phyloP scores from a whole-genome alignment of 2,888 invertebrate species.

The Masnerella sp. region DNA sequence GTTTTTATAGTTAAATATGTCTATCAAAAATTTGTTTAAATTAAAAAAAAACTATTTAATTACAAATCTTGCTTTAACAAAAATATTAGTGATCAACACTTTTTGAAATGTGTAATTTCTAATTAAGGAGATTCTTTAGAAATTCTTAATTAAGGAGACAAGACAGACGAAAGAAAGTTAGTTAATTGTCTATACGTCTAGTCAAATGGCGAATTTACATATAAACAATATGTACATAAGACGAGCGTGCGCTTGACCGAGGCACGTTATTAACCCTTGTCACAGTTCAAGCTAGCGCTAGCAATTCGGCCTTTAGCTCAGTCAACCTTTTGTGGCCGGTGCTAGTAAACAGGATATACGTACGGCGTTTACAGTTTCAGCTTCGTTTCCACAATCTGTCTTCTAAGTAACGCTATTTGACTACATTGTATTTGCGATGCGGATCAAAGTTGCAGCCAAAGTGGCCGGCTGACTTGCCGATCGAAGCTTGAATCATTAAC shows the following conservation, averaged over 20 bases:
- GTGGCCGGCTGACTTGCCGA: slow-evolving; percentile 28
- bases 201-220: slow-evolving; percentile 37
- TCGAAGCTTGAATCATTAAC: slow-evolving; percentile 49
- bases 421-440: slow-evolving; percentile 52
- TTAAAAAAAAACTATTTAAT: too few species aligned
- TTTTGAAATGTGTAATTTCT: too few species aligned
- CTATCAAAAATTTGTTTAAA: too few species aligned
- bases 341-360: slow-evolving; percentile 51
- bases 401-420: slow-evolving; percentile 55
- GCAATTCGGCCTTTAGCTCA: slow-evolving; percentile 48
- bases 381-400: slow-evolving; percentile 54
- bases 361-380: slow-evolving; percentile 53
- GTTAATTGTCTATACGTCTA: slow-evolving; percentile 26
- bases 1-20: too few species aligned
- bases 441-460: slow-evolving; percentile 47
- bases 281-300: slow-evolving; percentile 51
- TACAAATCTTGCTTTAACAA: too few species aligned
- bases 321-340: slow-evolving; percentile 46
- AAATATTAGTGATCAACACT: too few species aligned
- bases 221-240: slow-evolving; percentile 48
- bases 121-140: too few species aligned
- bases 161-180: slow-evolving; percentile 38
- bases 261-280: slow-evolving; percentile 53
- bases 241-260: slow-evolving; percentile 42
- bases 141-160: too few species aligned